A percentile compares a stretch with the other conserved stretches of the same genome.
Conservation (phyloP, 2,113 vertebrate genomes). For the Elgaria multicarinata region DNA sequence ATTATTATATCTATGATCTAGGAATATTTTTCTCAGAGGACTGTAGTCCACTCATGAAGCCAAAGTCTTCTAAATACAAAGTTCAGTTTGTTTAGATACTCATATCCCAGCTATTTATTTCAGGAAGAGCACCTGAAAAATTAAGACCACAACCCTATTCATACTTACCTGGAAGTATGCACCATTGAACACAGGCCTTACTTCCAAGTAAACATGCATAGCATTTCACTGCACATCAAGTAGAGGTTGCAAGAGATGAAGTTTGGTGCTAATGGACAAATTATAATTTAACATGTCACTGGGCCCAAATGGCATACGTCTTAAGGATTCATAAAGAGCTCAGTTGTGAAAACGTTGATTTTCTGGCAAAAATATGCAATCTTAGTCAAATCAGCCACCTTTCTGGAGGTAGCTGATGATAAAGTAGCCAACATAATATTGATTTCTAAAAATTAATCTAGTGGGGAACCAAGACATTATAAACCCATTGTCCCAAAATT, state of each 20-base stretch:
- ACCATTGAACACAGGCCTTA: too few relatives aligned
- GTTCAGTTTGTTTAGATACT: background rate
- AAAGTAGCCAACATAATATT: background rate
- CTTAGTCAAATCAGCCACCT: background rate
- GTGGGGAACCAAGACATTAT: background rate
- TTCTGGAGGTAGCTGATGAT: too few relatives aligned
- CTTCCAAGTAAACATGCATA: too few relatives aligned
- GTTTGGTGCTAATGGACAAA: too few relatives aligned
- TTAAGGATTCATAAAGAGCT: background rate
- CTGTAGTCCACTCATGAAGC: background rate
- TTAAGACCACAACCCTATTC: too few relatives aligned
- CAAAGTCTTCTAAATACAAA: background rate
- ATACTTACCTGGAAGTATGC: too few relatives aligned
- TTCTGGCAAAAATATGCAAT: background rate
- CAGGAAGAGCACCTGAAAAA: background rate
- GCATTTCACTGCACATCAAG: too few relatives aligned
- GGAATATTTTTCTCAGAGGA: background rate
- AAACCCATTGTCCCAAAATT: background rate
- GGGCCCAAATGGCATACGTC: background rate
- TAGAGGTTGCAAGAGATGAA: too few relatives aligned
- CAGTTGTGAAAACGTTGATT: background rate
- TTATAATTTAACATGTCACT: background rate
- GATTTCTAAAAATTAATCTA: background rate
- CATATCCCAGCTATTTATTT: background rate
- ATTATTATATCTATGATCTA: too few relatives aligned